Base-by-base conservation (phyloP, 2,113 vertebrate species). In the Hiodon tergisus region DNA sequence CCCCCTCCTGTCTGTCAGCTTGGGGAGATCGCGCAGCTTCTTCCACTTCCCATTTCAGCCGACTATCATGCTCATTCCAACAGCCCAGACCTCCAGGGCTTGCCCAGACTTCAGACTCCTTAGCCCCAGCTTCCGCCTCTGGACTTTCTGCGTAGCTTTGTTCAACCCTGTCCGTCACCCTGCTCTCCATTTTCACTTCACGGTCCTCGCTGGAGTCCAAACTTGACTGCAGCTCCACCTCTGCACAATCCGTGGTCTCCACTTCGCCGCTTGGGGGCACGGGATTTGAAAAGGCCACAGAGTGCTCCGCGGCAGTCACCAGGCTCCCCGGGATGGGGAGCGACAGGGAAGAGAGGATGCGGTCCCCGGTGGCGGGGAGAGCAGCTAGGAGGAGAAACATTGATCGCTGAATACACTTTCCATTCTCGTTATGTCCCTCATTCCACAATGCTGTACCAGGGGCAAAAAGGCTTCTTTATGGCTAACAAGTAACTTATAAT, bases 331-430 rank as follows among this genome's bases (percentile, higher is more conserved):
- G 6, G 59, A 7, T 2, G 31, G 65, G 17, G 14, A 17, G 5
- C 6, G 72, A 65, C 59, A 72, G 58, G 16, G 75, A 71, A 3
- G 75, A 48, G 51, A 76, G 31, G 16, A 51, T 52, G 14, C 59
- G 55, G 16, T 76, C 68, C 16, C 58, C 68, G 10, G 48, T n/a
- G 31, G 75, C 55, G 50, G 73, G 46, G 54, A 67, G 9, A n/a
- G 53, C 65, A 9, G 0, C 74, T 71, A 51, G 57, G 17, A n/a
- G 67, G 62, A 58, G 16, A 67, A 59, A 60, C 6, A 61, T 48
- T 16, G 2, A 31, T 31, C 31, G 31, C 31, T 31, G 31, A 31
- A 31, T 31, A 31, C 31, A 31, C 31, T 31, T 31, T 31, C 31
- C 31, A 31, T 2, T 31, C 31, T 31, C 31, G 31, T 31, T 31